Base-by-base conservation (phyloP, 2,888 invertebrate species). In the Gymnosoma rotundatum region DNA sequence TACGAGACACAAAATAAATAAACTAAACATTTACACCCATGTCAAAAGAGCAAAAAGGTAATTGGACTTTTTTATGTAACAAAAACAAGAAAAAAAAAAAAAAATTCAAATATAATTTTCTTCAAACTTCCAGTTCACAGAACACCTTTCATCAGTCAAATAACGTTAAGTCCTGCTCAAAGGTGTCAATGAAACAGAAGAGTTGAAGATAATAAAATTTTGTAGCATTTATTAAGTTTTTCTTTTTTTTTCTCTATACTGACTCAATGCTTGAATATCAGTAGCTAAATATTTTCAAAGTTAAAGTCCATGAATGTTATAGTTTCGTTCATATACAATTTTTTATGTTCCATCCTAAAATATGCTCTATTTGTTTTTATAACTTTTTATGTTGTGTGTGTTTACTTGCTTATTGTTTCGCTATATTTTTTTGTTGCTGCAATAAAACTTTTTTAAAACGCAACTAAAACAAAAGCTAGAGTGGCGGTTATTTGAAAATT, bases 291-390 rank as follows among this genome's bases (percentile, higher is more conserved):
- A 54, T 61, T 78, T 78, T 18, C 64, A 60, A 76, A 79, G 64
- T 72, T 79, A 66, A 72, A 58, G 42, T 66, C 72, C 72, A 72
- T 64, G 78, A 76, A 76, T 72, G 25, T 64, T 78, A 12, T 48
- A 2, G 32, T 38, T 60, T 32, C 32, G 60, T 48, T 63, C 48
- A 56, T 60, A 58, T 67, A 50, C 25, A 56, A 56, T 36, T 66
- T 76, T 76, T 83, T 83, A 83, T 73, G 63, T 73, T 63, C 72
- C 58, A 50, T 67, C 32, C 50, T 76, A 83, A 78, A 80, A 83
- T 83, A 76, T 83, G 83, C 83, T 80, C 83, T 83, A 83, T 80
- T 78, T 80, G 80, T 58, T 83, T 83, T 83, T 69, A 83, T 36
- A 76, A 73, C 75, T 36, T 63, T 73, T 70, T 38, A 20, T 56